phyloP scores from a whole-genome alignment of 2,888 invertebrate species.

The Dynastes grantii region DNA sequence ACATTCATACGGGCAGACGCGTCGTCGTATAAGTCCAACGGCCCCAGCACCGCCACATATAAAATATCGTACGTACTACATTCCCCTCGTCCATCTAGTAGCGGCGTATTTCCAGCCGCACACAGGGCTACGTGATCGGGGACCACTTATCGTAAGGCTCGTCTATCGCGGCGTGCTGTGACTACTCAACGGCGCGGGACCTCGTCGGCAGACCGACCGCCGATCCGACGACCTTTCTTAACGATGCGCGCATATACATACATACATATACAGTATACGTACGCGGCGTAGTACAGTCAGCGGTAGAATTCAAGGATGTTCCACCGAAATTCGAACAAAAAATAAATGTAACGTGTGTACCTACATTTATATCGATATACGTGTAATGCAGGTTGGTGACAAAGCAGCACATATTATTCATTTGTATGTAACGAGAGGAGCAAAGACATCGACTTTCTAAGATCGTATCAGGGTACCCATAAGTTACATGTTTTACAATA shows the following conservation, averaged over 20 bases:
- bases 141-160: constrained; percentile 50
- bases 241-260: constrained; percentile 47
- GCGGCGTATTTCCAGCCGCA: constrained; percentile 49
- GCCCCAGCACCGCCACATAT: constrained; percentile 47
- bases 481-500: no score
- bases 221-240: constrained; percentile 48
- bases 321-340: background rate
- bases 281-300: constrained; percentile 8
- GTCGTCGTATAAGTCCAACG: constrained; percentile 45
- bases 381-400: no score
- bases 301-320: constrained; percentile 18
- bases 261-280: background rate
- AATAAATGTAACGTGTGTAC: background rate
- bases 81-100: constrained; percentile 35
- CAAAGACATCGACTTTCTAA: no score
- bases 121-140: constrained; percentile 53
- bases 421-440: no score
- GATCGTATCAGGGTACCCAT: no score
- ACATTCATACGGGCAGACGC: constrained; percentile 44
- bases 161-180: constrained; percentile 50
- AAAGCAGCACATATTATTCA: no score
- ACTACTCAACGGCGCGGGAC: constrained; percentile 49
- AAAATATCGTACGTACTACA: constrained; percentile 47
- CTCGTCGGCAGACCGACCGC: constrained; percentile 42
- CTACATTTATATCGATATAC: no score